These are phyloP conservation scores for Picathartes gymnocephalus DNA, from an alignment of 2,113 vertebrate genomes.

Conservation along the genomic window DNA sequence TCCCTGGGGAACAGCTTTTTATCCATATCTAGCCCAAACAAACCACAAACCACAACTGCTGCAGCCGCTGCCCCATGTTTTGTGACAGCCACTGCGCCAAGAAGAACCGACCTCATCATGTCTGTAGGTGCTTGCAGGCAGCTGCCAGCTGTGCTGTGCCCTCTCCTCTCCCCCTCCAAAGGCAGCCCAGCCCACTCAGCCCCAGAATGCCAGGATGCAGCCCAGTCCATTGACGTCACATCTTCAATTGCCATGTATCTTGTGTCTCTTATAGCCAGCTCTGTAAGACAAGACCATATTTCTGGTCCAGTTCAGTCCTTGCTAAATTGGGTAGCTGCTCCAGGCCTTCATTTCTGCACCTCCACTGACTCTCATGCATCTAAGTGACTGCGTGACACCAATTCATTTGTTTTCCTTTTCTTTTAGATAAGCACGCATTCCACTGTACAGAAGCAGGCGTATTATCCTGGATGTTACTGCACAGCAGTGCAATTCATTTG, in stretches of 20 bases:
- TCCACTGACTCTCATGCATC: fast-evolving
- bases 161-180: background rate
- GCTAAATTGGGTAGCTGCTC: background rate
- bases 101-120: background rate
- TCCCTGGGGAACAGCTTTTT: background rate
- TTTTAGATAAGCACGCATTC: background rate
- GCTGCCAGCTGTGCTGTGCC: background rate
- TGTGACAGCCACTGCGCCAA: background rate
- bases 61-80: background rate
- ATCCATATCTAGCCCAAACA: background rate
- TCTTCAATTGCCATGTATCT: background rate
- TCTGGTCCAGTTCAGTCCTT: background rate
- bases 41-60: background rate
- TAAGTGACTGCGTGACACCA: background rate
- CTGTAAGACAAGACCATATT: background rate
- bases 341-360: background rate
- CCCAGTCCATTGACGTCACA: background rate
- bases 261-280: background rate
- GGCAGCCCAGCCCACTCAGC: background rate
- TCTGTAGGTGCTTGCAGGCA: background rate
- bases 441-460: background rate
- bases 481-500: background rate
- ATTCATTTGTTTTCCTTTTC: background rate
- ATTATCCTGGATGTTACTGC: background rate
- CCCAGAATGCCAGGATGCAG: background rate